Evolutionary conservation across 2,797 vertebrate genomes (phyloP).

Genomic region (Todus mexicanus): DNA sequence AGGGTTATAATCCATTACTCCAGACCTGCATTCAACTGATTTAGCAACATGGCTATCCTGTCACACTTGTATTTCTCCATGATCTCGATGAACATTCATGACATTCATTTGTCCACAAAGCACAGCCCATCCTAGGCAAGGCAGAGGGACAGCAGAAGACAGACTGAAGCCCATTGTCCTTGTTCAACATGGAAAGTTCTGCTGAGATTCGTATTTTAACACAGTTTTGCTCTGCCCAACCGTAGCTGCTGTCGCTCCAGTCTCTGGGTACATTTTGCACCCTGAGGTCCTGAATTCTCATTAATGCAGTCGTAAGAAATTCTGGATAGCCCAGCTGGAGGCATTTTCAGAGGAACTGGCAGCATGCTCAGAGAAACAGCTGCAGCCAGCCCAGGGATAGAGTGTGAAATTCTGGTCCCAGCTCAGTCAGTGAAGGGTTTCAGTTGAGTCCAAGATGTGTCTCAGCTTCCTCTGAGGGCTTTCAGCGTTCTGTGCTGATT

Average conservation of each 20-base stretch:
- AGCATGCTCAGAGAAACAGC: neutral
- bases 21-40: neutral
- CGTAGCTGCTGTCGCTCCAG: accelerated
- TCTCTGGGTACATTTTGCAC: neutral
- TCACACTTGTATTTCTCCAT: neutral
- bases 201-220: neutral
- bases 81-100: neutral
- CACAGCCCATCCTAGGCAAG: neutral
- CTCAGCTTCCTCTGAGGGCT: neutral
- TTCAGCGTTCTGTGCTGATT: neutral
- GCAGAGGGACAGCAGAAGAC: neutral
- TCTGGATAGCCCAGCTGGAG: neutral
- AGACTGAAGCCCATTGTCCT: neutral
- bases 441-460: neutral
- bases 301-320: neutral
- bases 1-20: neutral
- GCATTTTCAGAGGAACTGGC: neutral
- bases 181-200: accelerated
- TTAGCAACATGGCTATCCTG: neutral
- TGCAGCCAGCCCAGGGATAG: neutral
- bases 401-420: neutral
- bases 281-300: neutral
- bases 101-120: neutral
- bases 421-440: neutral
- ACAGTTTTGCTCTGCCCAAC: neutral